Evolutionary conservation across 2,797 vertebrate species (phyloP).

Genomic region (Acanthornis magna): DNA sequence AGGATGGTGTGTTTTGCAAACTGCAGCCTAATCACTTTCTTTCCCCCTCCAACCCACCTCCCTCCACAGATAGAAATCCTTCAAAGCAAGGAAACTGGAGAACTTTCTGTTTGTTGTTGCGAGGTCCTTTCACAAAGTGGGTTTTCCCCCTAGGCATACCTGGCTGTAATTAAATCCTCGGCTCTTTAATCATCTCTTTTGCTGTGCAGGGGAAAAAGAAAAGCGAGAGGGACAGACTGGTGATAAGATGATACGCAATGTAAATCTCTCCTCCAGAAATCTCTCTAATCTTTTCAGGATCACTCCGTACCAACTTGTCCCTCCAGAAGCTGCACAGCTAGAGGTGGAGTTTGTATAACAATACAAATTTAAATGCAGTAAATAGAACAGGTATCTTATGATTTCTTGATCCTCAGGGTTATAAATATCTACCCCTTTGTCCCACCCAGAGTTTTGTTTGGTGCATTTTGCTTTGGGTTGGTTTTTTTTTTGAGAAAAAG

Average conservation of each 20-base stretch:
- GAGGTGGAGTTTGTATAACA: constrained; percentile 58
- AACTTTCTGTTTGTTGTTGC: constrained; percentile 68
- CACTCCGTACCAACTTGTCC: constrained; percentile 55
- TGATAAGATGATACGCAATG: constrained; percentile 60
- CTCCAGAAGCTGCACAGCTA: constrained; percentile 49
- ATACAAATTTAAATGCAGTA: constrained; percentile 47
- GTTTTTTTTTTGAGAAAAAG: not conserved
- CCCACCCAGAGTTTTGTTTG: constrained; percentile 28
- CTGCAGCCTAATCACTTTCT: not conserved
- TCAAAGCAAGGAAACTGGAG: constrained; percentile 59
- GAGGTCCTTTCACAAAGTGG: constrained; percentile 57
- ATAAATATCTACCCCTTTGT: constrained; percentile 52
- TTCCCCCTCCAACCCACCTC: not conserved
- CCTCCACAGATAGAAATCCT: constrained; percentile 40
- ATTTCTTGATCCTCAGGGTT: constrained; percentile 58
- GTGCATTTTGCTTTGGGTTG: not conserved
- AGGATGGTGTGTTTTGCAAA: constrained; percentile 23
- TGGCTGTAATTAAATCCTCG: constrained; percentile 54
- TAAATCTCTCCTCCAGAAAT: constrained; percentile 66
- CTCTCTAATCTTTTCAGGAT: constrained; percentile 65
- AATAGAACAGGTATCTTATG: constrained; percentile 54
- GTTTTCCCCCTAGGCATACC: constrained; percentile 60
- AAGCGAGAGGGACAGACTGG: constrained; percentile 50
- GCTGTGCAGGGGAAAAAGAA: constrained; percentile 1
- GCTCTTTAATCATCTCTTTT: constrained; percentile 65